phyloP scores from a whole-genome alignment of 1,140 invertebrate genomes.

The Drosophila tani region DNA sequence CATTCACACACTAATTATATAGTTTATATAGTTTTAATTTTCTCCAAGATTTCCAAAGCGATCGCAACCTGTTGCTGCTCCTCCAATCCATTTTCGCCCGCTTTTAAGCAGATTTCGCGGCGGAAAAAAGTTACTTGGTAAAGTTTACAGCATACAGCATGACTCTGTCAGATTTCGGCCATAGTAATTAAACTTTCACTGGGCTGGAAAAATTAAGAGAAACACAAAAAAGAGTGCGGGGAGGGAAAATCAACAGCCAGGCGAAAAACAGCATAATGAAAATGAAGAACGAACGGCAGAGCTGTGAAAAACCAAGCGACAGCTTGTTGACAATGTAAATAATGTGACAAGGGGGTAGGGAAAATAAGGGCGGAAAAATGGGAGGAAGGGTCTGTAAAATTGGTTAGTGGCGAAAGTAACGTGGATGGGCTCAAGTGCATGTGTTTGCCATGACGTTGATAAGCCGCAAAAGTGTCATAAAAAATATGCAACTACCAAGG shows the following conservation, averaged over 20 bases:
- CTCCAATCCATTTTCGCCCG: neutral
- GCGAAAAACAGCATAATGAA: conserved; percentile 25
- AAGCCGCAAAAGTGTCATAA: conserved; percentile 82
- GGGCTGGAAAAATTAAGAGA: conserved; percentile 5
- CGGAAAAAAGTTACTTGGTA: conserved; percentile 6
- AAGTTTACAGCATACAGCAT: conserved; percentile 19
- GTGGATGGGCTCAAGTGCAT: conserved; percentile 68
- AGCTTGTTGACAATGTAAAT: conserved; percentile 81
- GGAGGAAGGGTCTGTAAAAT: conserved; percentile 16
- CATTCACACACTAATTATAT: too few species aligned
- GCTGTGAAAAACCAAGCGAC: conserved; percentile 68
- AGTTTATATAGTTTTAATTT: too few species aligned
- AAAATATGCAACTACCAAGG: conserved; percentile 76
- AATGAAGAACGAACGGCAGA: conserved; percentile 43
- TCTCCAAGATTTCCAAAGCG: neutral
- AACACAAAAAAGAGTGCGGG: neutral
- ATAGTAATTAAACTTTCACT: conserved; percentile 54
- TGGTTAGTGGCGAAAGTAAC: conserved; percentile 36
- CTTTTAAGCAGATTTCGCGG: neutral
- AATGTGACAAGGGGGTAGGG: conserved; percentile 38
- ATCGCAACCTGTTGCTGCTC: conserved; percentile 5
- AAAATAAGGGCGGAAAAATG: neutral
- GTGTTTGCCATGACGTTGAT: conserved; percentile 78
- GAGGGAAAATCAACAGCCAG: conserved; percentile 35
- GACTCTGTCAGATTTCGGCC: conserved; percentile 39